Evolutionary conservation across 2,888 invertebrate species (phyloP).

Genomic region (Tenodera sinensis): DNA sequence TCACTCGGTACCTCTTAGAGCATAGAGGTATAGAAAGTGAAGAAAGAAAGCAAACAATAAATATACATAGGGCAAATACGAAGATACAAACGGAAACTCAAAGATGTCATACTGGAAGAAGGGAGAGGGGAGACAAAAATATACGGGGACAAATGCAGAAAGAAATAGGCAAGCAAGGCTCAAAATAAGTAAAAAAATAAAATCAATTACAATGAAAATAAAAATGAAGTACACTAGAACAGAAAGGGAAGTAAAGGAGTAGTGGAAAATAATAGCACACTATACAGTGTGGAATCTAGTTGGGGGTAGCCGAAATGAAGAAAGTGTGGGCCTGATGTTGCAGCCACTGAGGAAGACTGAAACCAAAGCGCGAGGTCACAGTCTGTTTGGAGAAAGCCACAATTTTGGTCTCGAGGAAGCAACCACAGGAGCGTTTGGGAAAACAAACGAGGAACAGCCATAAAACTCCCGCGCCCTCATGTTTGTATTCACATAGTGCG

Average conservation of each 20-base stretch:
- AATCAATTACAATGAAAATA: neutral
- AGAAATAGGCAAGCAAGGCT: neutral
- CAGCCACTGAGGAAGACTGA: neutral
- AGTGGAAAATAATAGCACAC: too few relatives aligned
- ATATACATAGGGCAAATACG: neutral
- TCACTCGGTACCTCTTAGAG: too few relatives aligned
- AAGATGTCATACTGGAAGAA: neutral
- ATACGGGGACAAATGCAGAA: neutral
- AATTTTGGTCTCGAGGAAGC: conserved; percentile 10
- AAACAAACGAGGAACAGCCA: conserved; percentile 6
- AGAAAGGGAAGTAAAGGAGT: too few relatives aligned
- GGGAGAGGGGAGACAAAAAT: neutral
- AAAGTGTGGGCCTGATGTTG: too few relatives aligned
- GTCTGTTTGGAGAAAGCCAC: conserved; percentile 7
- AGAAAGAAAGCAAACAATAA: neutral
- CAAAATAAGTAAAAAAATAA: neutral
- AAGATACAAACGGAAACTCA: neutral
- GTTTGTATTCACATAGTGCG: neutral
- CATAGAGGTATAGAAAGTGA: neutral
- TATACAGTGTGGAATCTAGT: too few relatives aligned
- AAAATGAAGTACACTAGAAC: too few relatives aligned
- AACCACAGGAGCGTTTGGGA: conserved; percentile 14
- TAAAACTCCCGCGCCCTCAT: neutral
- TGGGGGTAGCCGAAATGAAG: neutral
- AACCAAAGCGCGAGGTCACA: neutral